Conservation (phyloP, 37 sponge, comb jelly and placozoan species). For the Ephydatia muelleri region DNA sequence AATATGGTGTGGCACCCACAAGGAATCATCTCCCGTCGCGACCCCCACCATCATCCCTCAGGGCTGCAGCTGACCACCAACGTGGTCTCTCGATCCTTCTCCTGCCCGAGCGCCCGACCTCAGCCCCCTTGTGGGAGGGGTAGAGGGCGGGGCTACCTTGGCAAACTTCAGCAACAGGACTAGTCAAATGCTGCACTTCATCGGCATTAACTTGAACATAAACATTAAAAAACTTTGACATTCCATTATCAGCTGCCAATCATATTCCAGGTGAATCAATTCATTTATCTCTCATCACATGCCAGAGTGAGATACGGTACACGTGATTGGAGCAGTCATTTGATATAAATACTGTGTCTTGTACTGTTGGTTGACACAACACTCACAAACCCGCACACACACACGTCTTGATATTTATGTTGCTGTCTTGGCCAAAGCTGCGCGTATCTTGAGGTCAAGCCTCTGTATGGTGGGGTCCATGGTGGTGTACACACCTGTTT, state of each 20-base stretch:
- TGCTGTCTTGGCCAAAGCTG: constrained; percentile 18
- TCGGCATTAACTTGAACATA: too few relatives aligned
- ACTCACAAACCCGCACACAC: not conserved
- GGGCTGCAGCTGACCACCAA: not conserved
- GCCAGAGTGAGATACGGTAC: too few relatives aligned
- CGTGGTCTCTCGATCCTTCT: not conserved
- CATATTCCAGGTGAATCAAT: too few relatives aligned
- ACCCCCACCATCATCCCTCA: not conserved
- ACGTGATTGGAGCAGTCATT: too few relatives aligned
- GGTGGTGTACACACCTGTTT: constrained; percentile 85
- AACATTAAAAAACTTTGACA: too few relatives aligned
- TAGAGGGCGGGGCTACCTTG: not conserved
- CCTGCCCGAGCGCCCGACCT: not conserved
- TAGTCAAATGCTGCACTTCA: too few relatives aligned
- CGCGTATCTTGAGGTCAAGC: constrained; percentile 76
- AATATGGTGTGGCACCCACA: constrained; percentile 55
- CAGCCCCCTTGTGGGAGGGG: not conserved
- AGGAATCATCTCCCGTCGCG: constrained; percentile 56
- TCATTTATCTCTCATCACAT: too few relatives aligned
- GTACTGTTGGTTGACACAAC: too few relatives aligned
- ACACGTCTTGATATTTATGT: not conserved
- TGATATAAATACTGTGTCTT: too few relatives aligned
- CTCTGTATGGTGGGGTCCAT: constrained; percentile 78
- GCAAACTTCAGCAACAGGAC: not conserved
- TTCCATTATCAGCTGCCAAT: too few relatives aligned